A percentile compares a stretch with the other conserved stretches of the same genome.
Conservation (phyloP, 2,888 invertebrate species). For the Pseudococcus viburni region DNA sequence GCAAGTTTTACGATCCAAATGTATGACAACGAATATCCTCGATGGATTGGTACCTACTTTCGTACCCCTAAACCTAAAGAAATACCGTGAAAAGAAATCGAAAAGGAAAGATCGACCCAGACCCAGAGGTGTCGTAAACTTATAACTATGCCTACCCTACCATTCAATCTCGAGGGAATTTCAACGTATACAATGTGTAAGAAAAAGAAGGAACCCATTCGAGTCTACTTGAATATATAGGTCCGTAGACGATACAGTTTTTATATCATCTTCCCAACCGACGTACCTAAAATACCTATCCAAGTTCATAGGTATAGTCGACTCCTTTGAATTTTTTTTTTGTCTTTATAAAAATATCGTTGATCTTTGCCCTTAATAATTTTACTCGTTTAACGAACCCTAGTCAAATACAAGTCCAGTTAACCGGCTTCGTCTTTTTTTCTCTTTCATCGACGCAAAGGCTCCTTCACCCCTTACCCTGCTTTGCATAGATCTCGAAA, state of each 20-base stretch:
- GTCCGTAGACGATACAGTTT: too few relatives aligned
- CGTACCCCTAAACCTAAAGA: not conserved
- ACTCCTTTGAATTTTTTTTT: not conserved
- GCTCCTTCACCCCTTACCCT: not conserved
- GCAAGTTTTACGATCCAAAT: not conserved
- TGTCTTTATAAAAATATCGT: not conserved
- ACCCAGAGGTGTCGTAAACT: not conserved
- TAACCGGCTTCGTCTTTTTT: not conserved
- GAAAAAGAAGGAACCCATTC: not conserved
- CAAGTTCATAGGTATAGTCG: too few relatives aligned
- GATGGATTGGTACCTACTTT: not conserved
- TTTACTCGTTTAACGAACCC: not conserved
- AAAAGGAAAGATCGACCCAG: not conserved
- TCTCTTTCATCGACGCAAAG: not conserved
- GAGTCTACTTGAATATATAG: not conserved
- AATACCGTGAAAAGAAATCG: not conserved
- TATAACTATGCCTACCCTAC: not conserved
- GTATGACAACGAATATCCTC: not conserved
- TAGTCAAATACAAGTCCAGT: not conserved
- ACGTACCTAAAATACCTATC: too few relatives aligned
- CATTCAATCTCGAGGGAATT: not conserved
- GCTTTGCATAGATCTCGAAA: not conserved
- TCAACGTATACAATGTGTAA: not conserved
- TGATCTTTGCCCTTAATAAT: slow-evolving; percentile 2
- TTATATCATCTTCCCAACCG: not conserved